Evolutionary conservation across 2,797 vertebrate species (phyloP), one percentile per base, ranked within the genome.

Genomic region (Sebastes taczanowskii): DNA sequence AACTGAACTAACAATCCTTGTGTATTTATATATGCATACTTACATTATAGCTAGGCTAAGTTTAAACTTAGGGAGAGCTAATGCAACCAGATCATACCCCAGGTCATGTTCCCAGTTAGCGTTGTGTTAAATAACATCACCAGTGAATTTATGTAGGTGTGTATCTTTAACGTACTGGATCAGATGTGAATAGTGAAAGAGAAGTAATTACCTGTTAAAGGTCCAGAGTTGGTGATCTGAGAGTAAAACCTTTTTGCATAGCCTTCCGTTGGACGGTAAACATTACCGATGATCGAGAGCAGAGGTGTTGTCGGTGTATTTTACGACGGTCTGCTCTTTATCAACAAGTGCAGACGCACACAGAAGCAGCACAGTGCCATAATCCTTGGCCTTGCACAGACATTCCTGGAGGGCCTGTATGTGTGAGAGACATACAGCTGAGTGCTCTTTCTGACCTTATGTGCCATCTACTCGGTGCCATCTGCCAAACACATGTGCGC

Each of bases 401-500:
- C 89, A 93, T 94, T 93, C 89, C 90, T 89, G 86, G 76, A 92
- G 88, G 87, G 70, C 65, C 74, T 89, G 86, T 74, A 86, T 80
- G 84, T 88, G 85, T 80, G 84, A 83, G 82, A 91, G 86, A 93
- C 90, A 88, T 88, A 89, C 92, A 94, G 90, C 93, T 89, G 86
- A 90, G 76, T 78, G 88, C 86, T 87, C 90, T 63, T 53, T 73
- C 74, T 89, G 92, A 92, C 92, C 92, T 84, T 52, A 55, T 87
- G 82, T 94, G 92, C 91, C 91, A 93, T 92, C 88, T 60, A 84
- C 79, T 88, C 64, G 4, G 72, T 94, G 90, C 92, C 94, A 94
- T 95, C 95, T 95, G 94, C 91, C 88, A 65, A 84, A 86, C 92
- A 94, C 77, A 92, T 95, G 91, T 92, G 70, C 85, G 86, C 87